Percentiles rank a stretch among this genome's conserved stretches.
Evolutionary conservation across 2,888 invertebrate species (phyloP).

Genomic region (Brassicogethes aeneus): DNA sequence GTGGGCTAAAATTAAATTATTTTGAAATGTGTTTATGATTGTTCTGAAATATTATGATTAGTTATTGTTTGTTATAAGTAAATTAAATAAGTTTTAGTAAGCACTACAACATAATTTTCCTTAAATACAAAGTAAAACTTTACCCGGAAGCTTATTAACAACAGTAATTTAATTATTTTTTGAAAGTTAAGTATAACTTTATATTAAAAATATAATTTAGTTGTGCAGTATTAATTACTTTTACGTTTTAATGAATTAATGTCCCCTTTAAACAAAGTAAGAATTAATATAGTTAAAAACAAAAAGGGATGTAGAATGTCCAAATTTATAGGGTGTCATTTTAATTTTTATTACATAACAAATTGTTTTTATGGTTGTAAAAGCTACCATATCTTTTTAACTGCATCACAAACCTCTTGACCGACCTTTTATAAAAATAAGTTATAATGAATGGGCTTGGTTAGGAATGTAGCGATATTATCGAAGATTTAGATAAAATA

Average conservation of each 20-base stretch:
- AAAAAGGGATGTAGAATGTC: no score
- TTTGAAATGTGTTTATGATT: neutral
- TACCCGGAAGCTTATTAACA: slow-evolving; percentile 1
- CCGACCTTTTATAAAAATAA: slow-evolving; percentile 8
- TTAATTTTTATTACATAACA: no score
- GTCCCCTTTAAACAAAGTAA: no score
- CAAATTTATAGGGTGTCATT: no score
- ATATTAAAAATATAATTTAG: no score
- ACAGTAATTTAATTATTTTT: slow-evolving; percentile 2
- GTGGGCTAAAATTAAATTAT: neutral
- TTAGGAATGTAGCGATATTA: slow-evolving; percentile 11
- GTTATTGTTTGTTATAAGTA: neutral
- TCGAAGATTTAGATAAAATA: slow-evolving; percentile 14
- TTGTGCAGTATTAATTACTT: no score
- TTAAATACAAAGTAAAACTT: neutral
- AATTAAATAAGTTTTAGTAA: slow-evolving; percentile 3
- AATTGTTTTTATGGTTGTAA: no score
- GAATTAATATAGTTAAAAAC: no score
- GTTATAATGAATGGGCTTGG: slow-evolving; percentile 9
- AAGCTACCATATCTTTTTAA: no score
- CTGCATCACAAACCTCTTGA: neutral
- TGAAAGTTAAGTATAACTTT: no score
- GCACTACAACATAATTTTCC: neutral
- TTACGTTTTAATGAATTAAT: no score
- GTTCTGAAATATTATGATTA: neutral